Evolutionary conservation across 2,888 invertebrate genomes (phyloP).

Genomic region (Melipona bicolor): DNA sequence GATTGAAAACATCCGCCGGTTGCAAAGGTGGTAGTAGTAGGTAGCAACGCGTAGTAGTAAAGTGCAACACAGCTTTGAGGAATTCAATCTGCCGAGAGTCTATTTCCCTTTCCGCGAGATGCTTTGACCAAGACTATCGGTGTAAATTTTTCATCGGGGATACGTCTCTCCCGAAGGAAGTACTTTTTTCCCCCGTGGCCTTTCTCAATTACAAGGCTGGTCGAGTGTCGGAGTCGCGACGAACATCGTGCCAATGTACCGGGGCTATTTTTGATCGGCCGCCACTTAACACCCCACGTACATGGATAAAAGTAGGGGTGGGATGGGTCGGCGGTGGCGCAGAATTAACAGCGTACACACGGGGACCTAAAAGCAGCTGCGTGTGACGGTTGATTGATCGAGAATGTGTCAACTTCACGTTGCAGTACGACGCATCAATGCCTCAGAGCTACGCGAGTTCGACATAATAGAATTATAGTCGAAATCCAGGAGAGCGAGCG

Average conservation of each 20-base stretch:
- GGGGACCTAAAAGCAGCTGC: constrained; percentile 76
- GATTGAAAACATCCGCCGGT: not conserved
- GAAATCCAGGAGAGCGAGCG: constrained; percentile 46
- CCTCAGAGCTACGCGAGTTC: constrained; percentile 69
- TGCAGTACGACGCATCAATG: constrained; percentile 78
- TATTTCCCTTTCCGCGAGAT: not conserved
- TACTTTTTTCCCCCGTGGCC: constrained; percentile 6
- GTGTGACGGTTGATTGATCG: constrained; percentile 81
- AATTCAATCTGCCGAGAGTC: too few relatives aligned
- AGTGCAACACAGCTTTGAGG: not conserved
- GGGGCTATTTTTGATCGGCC: constrained; percentile 62
- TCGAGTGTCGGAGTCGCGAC: constrained; percentile 42
- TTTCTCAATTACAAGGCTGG: constrained; percentile 50
- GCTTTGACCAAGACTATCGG: not conserved
- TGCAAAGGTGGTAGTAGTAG: too few relatives aligned
- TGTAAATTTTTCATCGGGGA: constrained; percentile 15
- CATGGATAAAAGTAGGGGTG: constrained; percentile 46
- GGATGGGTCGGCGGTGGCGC: constrained; percentile 45
- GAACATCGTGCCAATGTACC: constrained; percentile 53
- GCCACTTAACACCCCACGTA: constrained; percentile 52
- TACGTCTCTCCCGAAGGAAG: not conserved
- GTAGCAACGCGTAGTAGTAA: too few relatives aligned
- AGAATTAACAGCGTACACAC: constrained; percentile 66
- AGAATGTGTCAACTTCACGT: constrained; percentile 83
- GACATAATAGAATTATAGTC: constrained; percentile 70